Evolutionary conservation across 2,797 vertebrate genomes (phyloP), one percentile per base, ranked within the genome.

Genomic region (Fistularia tabacaria): DNA sequence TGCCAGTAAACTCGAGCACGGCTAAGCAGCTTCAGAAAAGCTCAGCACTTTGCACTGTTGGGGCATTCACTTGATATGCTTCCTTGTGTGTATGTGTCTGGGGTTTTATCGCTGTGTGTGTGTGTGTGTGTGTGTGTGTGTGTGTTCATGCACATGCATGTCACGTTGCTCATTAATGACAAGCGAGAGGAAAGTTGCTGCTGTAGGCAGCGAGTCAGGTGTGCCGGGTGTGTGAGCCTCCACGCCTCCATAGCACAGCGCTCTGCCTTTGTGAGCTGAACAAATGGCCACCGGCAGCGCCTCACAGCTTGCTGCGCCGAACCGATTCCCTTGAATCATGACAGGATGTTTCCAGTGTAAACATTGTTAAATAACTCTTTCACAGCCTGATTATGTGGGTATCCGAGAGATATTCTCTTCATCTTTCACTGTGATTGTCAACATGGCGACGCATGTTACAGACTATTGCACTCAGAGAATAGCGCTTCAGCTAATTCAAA

Each of bases 1-100:
- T 71, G 69, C 59, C 63, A 49, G 60, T 38, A 56, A 55, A 45
- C 61, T 77, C 58, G 25, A 67, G 43, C 51, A 7, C 13, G 10
- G 57, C 66, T 79, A 66, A 87, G 83, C 64, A 55, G 59, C 67
- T 46, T 74, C 51, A 59, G 56, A 68, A 70, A 64, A 73, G 71
- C 75, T 79, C 76, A 76, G 76, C 82, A 79, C 49, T 60, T 72
- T 50, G 46, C 59, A 13, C 15, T 36, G 1, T 46, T 46, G 59
- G 45, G 53, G 56, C 50, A 15, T 15, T 62, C 61, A 44, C 50
- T 49, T 36, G 45, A 61, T 59, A 49, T 36, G 39, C 58, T 52
- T 58, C 40, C 64, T 51, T 45, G 39, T 43, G 13, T 44, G 39
- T 41, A 8, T 57, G 12, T 37, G 38, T 10, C 38, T 12, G 39